These are phyloP conservation scores for Lordiphosa mommai DNA, from an alignment of 1,140 invertebrate genomes.

Conservation along the genomic window DNA sequence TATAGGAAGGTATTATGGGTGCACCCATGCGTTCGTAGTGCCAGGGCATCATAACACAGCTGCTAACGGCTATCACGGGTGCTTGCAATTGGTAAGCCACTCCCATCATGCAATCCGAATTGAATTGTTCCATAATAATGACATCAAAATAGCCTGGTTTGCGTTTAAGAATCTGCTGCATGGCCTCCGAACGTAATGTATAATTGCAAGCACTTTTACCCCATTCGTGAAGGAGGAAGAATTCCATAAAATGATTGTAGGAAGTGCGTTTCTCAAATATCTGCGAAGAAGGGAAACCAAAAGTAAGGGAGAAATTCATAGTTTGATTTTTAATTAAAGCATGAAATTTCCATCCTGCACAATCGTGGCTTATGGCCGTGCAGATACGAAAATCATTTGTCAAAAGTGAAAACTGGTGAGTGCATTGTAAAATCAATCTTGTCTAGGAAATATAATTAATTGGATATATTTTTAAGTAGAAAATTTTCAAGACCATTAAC, in stretches of 20 bases:
- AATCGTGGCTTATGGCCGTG: too few relatives aligned
- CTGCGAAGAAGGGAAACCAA: constrained; percentile 20
- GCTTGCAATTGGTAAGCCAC: constrained; percentile 83
- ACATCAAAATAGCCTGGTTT: constrained; percentile 83
- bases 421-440: too few relatives aligned
- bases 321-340: too few relatives aligned
- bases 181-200: constrained; percentile 60
- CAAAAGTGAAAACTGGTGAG: too few relatives aligned
- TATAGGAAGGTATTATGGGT: constrained; percentile 82
- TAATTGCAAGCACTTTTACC: constrained; percentile 62
- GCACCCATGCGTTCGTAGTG: constrained; percentile 82
- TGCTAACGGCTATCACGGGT: constrained; percentile 83
- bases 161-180: constrained; percentile 57
- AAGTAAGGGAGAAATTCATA: background rate
- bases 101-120: constrained; percentile 85
- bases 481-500: too few relatives aligned
- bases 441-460: too few relatives aligned
- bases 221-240: constrained; percentile 68
- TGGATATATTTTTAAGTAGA: too few relatives aligned
- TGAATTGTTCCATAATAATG: constrained; percentile 85
- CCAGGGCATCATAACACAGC: constrained; percentile 83
- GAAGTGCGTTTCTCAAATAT: constrained; percentile 61
- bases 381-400: too few relatives aligned
- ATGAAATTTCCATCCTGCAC: too few relatives aligned
- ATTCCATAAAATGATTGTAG: constrained; percentile 63